Base-by-base conservation (phyloP, 2,113 vertebrate species). In the Phodopus roborovskii region DNA sequence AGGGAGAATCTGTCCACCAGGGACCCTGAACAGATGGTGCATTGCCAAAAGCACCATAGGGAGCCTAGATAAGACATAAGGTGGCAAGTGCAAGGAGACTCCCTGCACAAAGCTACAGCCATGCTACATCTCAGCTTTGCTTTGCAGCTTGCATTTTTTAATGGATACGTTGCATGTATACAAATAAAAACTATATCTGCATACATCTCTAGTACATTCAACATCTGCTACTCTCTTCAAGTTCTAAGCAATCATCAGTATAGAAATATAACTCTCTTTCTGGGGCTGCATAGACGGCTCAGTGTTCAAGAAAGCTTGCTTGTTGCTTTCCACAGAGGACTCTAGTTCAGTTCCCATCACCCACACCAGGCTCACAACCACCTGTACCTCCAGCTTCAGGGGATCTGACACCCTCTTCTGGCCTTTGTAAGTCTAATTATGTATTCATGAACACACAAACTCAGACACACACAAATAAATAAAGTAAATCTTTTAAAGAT, bases 1-100 rank as follows among this genome's bases (percentile, higher is more conserved):
- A 42, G 68, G 83, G 94, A 97, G 95, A 90, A 84, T 95, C 53
- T 94, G 83, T 92, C 75, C 60, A 30, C 33, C 91, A 75, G 73
- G 89, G 91, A 56, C n/a, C 28, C 22, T 74, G 39, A 12, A 0
- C 78, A 92, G 89, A 85, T 53, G 85, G 92, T 1, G 8, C 5
- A 53, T 75, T 16, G 42, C 70, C 56, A 36, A 60, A 33, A n/a
- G 71, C 16, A 42, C 75, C 88, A 81, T 24, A 73, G 74, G 2
- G 26, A 17, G 12, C 24, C 56, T 5, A 30, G 58, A 83, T 39
- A 62, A 70, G 64, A 36, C 20, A 36, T 45, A 36, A 15, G 45
- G 62, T 66, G n/a, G 28, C 62, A 50, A 33, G 30, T 22, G 64
- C 6, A 33, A 64, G 28, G 9, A 9, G 17, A 7, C 0, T 3